A percentile compares a stretch with the other conserved stretches of the same genome.
Evolutionary conservation across 1,140 invertebrate species (phyloP).

Genomic region (Heliconius himera): DNA sequence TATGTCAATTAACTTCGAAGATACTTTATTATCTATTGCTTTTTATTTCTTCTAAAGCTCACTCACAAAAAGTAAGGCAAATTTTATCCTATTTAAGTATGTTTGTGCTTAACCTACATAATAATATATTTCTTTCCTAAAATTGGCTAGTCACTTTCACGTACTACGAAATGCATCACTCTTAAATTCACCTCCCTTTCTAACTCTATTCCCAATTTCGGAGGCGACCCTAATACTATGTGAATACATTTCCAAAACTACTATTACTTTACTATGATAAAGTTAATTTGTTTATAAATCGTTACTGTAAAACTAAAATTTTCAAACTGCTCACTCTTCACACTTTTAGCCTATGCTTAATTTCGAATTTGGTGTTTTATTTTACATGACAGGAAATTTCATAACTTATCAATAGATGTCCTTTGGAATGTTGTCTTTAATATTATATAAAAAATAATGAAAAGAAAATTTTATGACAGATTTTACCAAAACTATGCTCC

Average conservation of each 20-base stretch:
- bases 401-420: not conserved
- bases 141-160: constrained; percentile 47
- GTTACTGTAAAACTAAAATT: not conserved
- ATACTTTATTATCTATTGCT: constrained; percentile 13
- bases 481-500: not conserved
- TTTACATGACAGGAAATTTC: not conserved
- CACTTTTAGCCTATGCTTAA: not conserved
- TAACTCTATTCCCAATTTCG: constrained; percentile 43
- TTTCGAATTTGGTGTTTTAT: constrained; percentile 8
- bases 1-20: not conserved
- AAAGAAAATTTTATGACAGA: not conserved
- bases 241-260: constrained; percentile 15
- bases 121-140: constrained; percentile 18
- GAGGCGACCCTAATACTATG: constrained; percentile 18
- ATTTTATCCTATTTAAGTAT: constrained; percentile 22
- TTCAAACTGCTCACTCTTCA: not conserved
- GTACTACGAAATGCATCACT: constrained; percentile 55
- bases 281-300: constrained; percentile 4
- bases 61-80: constrained; percentile 30
- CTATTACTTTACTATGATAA: not conserved
- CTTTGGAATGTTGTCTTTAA: not conserved
- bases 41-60: constrained; percentile 7
- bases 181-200: constrained; percentile 50
- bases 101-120: constrained; percentile 22
- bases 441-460: not conserved